Percentiles rank a stretch among this genome's conserved stretches.
phyloP scores from a whole-genome alignment of 2,113 vertebrate genomes.

The Microcebus griseorufus region DNA sequence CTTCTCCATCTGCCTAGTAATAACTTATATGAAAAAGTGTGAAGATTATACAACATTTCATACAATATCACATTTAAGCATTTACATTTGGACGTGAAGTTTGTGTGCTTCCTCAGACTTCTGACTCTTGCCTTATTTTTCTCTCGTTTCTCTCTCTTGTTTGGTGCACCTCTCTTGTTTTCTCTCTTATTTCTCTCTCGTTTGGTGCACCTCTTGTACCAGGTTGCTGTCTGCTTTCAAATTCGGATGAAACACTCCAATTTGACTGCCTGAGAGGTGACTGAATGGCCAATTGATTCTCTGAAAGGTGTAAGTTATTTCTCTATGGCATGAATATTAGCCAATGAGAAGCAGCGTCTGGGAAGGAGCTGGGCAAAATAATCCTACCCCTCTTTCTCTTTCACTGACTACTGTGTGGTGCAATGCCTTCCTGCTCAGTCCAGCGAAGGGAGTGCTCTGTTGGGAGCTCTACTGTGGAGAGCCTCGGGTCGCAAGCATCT shows the following conservation, averaged over 20 bases:
- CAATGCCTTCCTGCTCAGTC: neutral
- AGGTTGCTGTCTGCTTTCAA: neutral
- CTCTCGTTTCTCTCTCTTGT: neutral
- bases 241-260: neutral
- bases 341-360: neutral
- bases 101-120: neutral
- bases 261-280: neutral
- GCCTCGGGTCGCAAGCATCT: neutral
- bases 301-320: neutral
- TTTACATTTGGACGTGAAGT: neutral
- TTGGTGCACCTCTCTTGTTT: neutral
- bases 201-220: accelerated
- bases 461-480: neutral
- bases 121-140: neutral
- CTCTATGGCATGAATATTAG: neutral
- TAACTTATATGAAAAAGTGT: neutral
- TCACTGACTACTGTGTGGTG: neutral
- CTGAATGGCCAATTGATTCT: neutral
- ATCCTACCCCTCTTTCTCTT: neutral
- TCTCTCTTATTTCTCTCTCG: neutral
- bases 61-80: neutral
- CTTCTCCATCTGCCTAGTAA: neutral
- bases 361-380: neutral
- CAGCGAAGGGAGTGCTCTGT: neutral
- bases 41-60: neutral